Conservation (phyloP, 1,140 invertebrate species). For the Pseudomyrmex concolor region DNA sequence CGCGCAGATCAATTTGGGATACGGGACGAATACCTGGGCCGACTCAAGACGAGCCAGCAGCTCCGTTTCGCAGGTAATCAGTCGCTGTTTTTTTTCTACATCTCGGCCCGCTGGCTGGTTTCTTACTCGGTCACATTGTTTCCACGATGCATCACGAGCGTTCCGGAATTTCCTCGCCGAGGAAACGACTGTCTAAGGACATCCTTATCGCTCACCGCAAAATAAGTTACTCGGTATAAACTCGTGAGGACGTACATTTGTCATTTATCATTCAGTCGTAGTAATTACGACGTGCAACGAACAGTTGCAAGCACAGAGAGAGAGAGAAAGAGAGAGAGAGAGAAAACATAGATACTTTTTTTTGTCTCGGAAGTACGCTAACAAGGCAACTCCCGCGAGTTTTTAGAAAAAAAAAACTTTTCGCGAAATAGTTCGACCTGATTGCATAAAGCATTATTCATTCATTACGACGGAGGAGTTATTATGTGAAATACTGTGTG, state of each 20-base stretch:
- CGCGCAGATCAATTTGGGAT: conserved; percentile 82
- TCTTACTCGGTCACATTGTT: neutral
- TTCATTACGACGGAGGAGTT: too few relatives aligned
- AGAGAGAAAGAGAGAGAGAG: neutral
- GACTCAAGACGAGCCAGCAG: conserved; percentile 89
- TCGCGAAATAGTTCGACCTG: neutral
- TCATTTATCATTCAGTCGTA: conserved; percentile 43
- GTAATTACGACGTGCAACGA: conserved; percentile 11
- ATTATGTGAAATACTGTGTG: too few relatives aligned
- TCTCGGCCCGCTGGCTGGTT: too few relatives aligned
- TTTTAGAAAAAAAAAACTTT: neutral
- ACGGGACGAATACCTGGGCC: conserved; percentile 84
- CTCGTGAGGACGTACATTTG: conserved; percentile 10
- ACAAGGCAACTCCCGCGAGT: conserved; percentile 34
- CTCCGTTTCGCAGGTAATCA: conserved; percentile 89
- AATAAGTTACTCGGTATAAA: neutral
- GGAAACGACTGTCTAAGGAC: conserved; percentile 9
- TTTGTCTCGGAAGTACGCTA: neutral
- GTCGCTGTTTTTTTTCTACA: neutral
- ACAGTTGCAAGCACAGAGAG: neutral
- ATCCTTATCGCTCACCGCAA: conserved; percentile 1
- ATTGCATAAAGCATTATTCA: neutral
- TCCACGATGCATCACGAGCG: conserved; percentile 9
- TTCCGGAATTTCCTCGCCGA: neutral
- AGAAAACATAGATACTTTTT: neutral